phyloP scores from a whole-genome alignment of 2,113 vertebrate species.

The Mesocricetus auratus region DNA sequence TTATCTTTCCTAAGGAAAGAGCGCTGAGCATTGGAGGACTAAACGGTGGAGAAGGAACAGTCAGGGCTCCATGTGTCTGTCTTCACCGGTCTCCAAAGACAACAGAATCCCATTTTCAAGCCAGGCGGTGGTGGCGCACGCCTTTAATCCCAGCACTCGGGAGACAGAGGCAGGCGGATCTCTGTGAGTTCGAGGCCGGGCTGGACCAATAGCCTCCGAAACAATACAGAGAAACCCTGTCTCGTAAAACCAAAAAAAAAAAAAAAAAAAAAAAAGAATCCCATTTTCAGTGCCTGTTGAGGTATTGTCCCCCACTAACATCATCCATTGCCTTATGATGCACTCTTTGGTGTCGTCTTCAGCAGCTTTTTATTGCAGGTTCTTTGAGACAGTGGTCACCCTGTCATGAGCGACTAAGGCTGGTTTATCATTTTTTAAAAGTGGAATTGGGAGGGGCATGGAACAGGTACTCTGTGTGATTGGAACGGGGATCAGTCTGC shows the following conservation, averaged over 20 bases:
- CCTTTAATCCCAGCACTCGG: too few species aligned
- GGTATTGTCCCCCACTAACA: neutral
- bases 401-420: neutral
- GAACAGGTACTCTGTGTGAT: neutral
- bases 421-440: neutral
- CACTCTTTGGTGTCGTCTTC: neutral
- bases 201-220: too few species aligned
- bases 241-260: too few species aligned
- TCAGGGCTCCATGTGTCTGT: neutral
- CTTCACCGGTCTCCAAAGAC: neutral
- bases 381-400: neutral
- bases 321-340: neutral
- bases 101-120: neutral
- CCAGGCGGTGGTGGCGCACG: too few species aligned
- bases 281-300: neutral
- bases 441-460: neutral
- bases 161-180: too few species aligned
- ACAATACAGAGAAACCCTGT: too few species aligned
- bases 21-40: neutral
- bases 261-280: too few species aligned
- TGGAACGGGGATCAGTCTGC: neutral
- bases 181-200: too few species aligned
- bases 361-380: neutral
- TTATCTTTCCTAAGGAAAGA: neutral
- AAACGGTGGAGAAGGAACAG: neutral